A percentile compares a stretch with the other conserved stretches of the same genome.
Conservation (phyloP, 2,797 vertebrate species). For the Stomatorhinus walkeri region DNA sequence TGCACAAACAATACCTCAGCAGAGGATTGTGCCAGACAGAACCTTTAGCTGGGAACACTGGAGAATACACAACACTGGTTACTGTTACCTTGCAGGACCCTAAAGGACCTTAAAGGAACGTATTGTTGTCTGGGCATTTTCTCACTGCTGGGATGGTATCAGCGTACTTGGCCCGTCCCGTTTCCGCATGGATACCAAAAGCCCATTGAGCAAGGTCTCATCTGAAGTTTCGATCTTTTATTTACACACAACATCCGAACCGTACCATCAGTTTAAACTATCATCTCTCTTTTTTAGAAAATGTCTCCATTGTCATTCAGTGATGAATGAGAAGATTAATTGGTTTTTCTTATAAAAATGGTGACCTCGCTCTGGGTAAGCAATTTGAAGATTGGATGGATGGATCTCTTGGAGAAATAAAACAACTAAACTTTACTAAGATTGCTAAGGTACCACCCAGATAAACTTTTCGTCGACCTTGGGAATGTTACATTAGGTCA, state of each 20-base stretch:
- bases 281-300: background rate
- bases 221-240: constrained; percentile 10
- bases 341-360: background rate
- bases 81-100: constrained; percentile 6
- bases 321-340: background rate
- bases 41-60: background rate
- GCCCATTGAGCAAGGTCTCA: background rate
- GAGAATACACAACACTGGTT: background rate
- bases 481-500: background rate
- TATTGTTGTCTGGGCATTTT: constrained; percentile 5
- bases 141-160: background rate
- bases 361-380: background rate
- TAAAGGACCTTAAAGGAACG: background rate
- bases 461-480: background rate
- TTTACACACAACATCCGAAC: background rate
- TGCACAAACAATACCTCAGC: constrained; percentile 3
- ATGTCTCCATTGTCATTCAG: background rate
- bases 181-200: background rate
- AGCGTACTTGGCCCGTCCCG: background rate
- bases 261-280: background rate
- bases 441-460: background rate
- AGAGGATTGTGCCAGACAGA: background rate
- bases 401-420: background rate
- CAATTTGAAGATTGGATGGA: background rate
- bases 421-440: background rate